These are phyloP conservation scores for Tetramorium simillimum DNA, from an alignment of 1,140 invertebrate genomes.

Conservation along the genomic window DNA sequence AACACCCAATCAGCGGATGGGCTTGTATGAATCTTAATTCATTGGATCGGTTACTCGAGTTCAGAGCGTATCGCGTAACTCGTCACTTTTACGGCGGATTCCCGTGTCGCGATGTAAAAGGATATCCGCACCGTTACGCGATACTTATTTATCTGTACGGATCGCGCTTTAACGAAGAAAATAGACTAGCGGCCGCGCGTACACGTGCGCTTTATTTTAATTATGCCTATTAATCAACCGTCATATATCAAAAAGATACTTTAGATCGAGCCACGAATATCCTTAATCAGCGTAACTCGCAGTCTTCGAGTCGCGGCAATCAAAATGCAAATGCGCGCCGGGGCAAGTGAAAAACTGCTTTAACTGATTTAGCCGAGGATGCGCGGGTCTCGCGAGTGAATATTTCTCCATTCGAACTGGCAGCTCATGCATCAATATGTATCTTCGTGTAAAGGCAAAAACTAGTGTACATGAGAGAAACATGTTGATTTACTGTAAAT, in stretches of 20 bases:
- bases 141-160: slow-evolving; percentile 39
- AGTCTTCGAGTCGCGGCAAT: slow-evolving; percentile 35
- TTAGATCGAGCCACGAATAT: slow-evolving; percentile 47
- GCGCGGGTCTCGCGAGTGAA: slow-evolving; percentile 29
- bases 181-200: not conserved
- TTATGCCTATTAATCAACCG: slow-evolving; percentile 46
- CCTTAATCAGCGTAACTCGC: slow-evolving; percentile 52
- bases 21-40: slow-evolving; percentile 30
- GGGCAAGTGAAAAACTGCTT: slow-evolving; percentile 35
- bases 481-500: slow-evolving; percentile 52
- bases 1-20: slow-evolving; percentile 35
- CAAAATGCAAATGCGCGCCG: slow-evolving; percentile 53
- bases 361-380: slow-evolving; percentile 44
- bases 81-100: slow-evolving; percentile 30
- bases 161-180: slow-evolving; percentile 45
- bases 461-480: not conserved
- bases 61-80: slow-evolving; percentile 36
- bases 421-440: slow-evolving; percentile 48
- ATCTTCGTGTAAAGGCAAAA: slow-evolving; percentile 29
- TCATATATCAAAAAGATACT: slow-evolving; percentile 46
- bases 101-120: slow-evolving; percentile 23
- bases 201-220: slow-evolving; percentile 38
- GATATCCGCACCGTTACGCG: slow-evolving; percentile 13
- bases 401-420: slow-evolving; percentile 48
- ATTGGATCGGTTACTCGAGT: slow-evolving; percentile 7